Evolutionary conservation across 2,888 invertebrate species (phyloP).

Genomic region (Athetis lepigone): DNA sequence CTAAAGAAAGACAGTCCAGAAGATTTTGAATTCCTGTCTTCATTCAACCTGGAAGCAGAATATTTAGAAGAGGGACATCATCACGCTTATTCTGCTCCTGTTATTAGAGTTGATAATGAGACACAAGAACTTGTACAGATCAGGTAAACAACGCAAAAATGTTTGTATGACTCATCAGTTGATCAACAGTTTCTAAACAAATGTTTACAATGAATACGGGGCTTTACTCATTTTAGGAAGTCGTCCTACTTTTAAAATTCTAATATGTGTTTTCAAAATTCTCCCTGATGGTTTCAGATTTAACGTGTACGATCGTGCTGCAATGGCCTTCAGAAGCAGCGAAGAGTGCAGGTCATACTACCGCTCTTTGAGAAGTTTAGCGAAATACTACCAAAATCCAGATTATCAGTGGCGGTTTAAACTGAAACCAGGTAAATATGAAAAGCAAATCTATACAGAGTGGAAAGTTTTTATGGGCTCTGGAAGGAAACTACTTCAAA

Average conservation of each 20-base stretch:
- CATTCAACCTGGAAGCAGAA: constrained; percentile 91
- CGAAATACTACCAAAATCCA: constrained; percentile 87
- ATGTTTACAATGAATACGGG: too few species aligned
- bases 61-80: constrained; percentile 92
- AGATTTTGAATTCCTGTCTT: constrained; percentile 91
- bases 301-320: constrained; percentile 94
- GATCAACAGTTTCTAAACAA: too few species aligned
- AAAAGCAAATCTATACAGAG: too few species aligned
- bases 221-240: too few species aligned
- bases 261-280: not conserved
- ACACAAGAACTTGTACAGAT: constrained; percentile 91
- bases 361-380: constrained; percentile 88
- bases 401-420: constrained; percentile 91
- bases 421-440: constrained; percentile 88
- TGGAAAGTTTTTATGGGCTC: too few species aligned
- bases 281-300: constrained; percentile 83
- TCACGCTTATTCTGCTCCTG: constrained; percentile 90
- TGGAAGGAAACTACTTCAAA: too few species aligned
- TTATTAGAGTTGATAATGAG: constrained; percentile 90
- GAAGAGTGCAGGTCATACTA: constrained; percentile 91
- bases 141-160: constrained; percentile 88
- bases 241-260: not conserved
- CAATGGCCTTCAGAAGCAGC: constrained; percentile 89
- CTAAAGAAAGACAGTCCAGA: constrained; percentile 88
- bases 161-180: too few species aligned